phyloP scores from a whole-genome alignment of 2,888 invertebrate species.

The Phengaris arion region DNA sequence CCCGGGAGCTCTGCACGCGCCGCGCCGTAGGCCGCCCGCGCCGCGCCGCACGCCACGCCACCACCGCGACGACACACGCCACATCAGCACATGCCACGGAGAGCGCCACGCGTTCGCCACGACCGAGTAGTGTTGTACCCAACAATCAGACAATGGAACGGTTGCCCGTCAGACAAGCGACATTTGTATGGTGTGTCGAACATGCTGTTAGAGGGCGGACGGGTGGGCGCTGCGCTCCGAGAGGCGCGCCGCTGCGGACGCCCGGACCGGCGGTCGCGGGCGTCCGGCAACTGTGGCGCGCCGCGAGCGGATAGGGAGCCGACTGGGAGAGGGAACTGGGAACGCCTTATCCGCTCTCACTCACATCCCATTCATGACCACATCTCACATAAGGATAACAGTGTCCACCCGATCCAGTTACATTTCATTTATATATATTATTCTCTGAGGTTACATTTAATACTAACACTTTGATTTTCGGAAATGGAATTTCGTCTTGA shows the following conservation, averaged over 20 bases:
- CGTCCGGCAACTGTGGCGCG: conserved; percentile 40
- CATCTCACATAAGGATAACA: conserved; percentile 51
- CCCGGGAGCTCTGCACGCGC: conserved; percentile 86
- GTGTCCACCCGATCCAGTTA: conserved; percentile 71
- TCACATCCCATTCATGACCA: conserved; percentile 46
- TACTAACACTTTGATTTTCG: conserved; percentile 54
- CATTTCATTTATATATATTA: conserved; percentile 33
- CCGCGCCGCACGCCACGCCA: conserved; percentile 46
- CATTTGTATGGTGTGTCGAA: conserved; percentile 77
- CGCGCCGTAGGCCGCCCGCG: conserved; percentile 47
- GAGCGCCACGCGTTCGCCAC: conserved; percentile 78
- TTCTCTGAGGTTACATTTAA: conserved; percentile 35
- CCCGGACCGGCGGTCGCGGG: conserved; percentile 50
- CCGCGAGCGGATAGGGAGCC: conserved; percentile 45
- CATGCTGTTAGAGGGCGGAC: conserved; percentile 77
- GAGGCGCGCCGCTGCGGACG: conserved; percentile 51
- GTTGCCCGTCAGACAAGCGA: conserved; percentile 81
- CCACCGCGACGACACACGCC: conserved; percentile 39
- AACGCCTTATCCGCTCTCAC: conserved; percentile 45
- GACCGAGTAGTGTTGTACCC: conserved; percentile 81
- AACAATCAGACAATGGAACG: conserved; percentile 81
- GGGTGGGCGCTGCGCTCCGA: conserved; percentile 60
- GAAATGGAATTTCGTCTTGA: conserved; percentile 48
- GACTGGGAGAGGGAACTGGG: conserved; percentile 45
- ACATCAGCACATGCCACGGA: conserved; percentile 61